These are phyloP conservation scores for Emys orbicularis DNA, from an alignment of 2,797 vertebrate genomes.

Conservation along the genomic window DNA sequence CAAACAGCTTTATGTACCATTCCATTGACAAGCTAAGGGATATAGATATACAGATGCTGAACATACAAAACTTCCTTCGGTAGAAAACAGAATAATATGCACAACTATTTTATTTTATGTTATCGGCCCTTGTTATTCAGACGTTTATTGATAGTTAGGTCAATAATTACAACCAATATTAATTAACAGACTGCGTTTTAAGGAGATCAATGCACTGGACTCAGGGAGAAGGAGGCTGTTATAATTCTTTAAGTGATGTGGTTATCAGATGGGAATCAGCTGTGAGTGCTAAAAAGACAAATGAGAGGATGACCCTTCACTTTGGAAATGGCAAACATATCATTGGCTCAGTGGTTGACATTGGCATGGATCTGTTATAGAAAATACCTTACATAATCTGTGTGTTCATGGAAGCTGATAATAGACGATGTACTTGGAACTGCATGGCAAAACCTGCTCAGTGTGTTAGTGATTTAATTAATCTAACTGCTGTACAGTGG, in stretches of 20 bases:
- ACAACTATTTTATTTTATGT: constrained; percentile 1
- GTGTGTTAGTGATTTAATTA: constrained; percentile 37
- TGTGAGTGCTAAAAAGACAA: constrained; percentile 2
- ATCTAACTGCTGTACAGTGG: not conserved
- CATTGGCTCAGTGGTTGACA: constrained; percentile 35
- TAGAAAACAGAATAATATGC: not conserved
- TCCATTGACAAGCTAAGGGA: constrained; percentile 20
- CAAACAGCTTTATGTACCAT: constrained; percentile 23
- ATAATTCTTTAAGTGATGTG: not conserved
- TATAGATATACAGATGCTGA: not conserved
- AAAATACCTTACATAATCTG: constrained; percentile 27
- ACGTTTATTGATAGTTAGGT: constrained; percentile 11
- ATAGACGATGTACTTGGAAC: constrained; percentile 49
- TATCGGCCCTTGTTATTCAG: constrained; percentile 24
- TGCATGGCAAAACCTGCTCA: constrained; percentile 47
- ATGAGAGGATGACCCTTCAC: not conserved
- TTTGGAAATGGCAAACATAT: constrained; percentile 41
- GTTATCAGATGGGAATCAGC: not conserved
- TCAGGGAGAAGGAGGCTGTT: not conserved
- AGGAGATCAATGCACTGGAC: not conserved
- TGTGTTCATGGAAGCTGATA: constrained; percentile 18
- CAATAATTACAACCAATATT: constrained; percentile 3
- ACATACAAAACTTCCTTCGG: constrained; percentile 14
- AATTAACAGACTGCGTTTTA: not conserved
- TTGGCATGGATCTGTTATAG: constrained; percentile 41